Evolutionary conservation across 2,888 invertebrate species (phyloP).

Genomic region (Eupithecia vulgata): DNA sequence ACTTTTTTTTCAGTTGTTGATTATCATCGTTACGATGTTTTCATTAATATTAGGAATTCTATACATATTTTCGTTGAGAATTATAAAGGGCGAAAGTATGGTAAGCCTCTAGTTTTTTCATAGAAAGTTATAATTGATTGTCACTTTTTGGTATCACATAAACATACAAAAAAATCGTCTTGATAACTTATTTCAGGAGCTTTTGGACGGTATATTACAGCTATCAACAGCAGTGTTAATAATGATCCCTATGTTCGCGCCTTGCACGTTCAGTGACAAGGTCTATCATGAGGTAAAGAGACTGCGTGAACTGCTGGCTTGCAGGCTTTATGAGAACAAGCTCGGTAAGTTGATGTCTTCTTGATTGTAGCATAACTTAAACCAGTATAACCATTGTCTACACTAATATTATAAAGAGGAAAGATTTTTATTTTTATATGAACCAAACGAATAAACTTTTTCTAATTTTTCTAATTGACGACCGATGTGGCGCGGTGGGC

Average conservation of each 20-base stretch:
- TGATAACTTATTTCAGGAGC: constrained; percentile 47
- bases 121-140: constrained; percentile 44
- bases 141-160: neutral
- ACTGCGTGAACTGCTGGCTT: constrained; percentile 62
- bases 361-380: too few species aligned
- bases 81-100: constrained; percentile 48
- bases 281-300: constrained; percentile 58
- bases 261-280: constrained; percentile 61
- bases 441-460: too few species aligned
- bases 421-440: too few species aligned
- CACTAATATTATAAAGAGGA: too few species aligned
- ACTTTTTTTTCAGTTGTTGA: constrained; percentile 57
- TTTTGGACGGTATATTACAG: constrained; percentile 43
- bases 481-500: too few species aligned
- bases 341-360: constrained; percentile 49
- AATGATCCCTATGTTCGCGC: constrained; percentile 59
- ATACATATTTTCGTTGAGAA: constrained; percentile 52
- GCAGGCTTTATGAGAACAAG: constrained; percentile 65
- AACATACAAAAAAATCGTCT: neutral
- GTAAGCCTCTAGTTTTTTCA: constrained; percentile 16
- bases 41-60: constrained; percentile 52
- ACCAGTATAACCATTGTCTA: too few species aligned
- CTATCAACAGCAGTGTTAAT: constrained; percentile 48
- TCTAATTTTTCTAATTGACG: too few species aligned
- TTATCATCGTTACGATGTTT: constrained; percentile 59